Evolutionary conservation across 2,797 vertebrate species (phyloP), one percentile per base, ranked within the genome.

Genomic region (Sciurus carolinensis): DNA sequence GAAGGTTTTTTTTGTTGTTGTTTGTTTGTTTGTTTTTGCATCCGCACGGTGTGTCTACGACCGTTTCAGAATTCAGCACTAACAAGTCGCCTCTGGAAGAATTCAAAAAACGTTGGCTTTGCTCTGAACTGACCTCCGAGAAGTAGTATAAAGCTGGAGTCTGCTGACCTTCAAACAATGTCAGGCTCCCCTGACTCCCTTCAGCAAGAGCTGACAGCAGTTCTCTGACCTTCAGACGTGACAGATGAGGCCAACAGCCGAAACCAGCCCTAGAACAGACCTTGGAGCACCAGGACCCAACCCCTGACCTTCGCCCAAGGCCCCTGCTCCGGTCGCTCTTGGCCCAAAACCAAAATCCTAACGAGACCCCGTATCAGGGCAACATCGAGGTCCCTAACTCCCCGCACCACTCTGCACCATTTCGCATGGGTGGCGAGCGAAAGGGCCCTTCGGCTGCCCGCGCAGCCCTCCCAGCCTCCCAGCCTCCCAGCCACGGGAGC

Each of bases 131-230:
- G 79, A 71, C 33, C 90, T 84, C 84, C 15, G 12, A 17, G 52
- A 62, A 26, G 15, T 30, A 86, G n/a, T 7, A 54, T 17, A 30
- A 15, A 0, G 33, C 39, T 1, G 14, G 24, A 76, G 72, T 90
- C 83, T 20, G 73, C 47, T 95, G 97, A 97, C 97, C 97, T 97
- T 97, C 94, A 67, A 0, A 15, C 93, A 93, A 94, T 86, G 95
- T 93, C 96, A 88, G 62, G 11, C 42, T 66, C 11, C 18, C 69
- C 71, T 3, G 9, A 5, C 9, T 15, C 66, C 13, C 26, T n/a
- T 7, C 81, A 50, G 14, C 22, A 12, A 15, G 47, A 6, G 2
- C 30, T 52, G 83, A 66, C 79, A 24, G 64, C 36, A 28, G 67
- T 36, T 14, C 57, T n/a, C 33, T 17, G 91, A 90, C 95, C 95